Conservation (phyloP, 92 coral and sea anemone genomes). For the Nematostella vectensis region DNA sequence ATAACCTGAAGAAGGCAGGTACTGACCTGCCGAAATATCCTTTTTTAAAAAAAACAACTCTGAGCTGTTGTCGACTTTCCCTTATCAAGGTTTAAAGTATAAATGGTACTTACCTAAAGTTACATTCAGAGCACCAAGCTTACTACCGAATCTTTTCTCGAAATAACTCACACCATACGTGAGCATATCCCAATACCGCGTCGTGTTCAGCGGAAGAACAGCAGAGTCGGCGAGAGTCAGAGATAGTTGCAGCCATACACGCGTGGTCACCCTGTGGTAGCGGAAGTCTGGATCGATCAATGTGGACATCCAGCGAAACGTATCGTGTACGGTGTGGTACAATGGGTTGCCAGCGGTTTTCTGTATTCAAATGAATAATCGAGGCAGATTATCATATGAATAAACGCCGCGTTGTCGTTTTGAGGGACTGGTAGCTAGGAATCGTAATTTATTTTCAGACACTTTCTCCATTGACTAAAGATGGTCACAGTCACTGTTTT, state of each 20-base stretch:
- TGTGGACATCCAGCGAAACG: conserved; percentile 65
- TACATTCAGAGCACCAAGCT: conserved; percentile 21
- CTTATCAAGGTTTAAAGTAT: no score
- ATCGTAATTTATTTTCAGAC: no score
- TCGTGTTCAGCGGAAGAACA: conserved; percentile 71
- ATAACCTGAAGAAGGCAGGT: no score
- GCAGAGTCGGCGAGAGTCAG: conserved; percentile 65
- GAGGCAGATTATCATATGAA: background rate
- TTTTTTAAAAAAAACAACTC: no score
- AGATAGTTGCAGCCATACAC: conserved; percentile 58
- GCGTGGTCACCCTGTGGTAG: conserved; percentile 78
- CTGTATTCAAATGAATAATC: no score
- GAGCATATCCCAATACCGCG: conserved; percentile 65
- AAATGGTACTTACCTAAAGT: conserved; percentile 10
- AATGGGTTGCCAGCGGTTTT: conserved; percentile 56
- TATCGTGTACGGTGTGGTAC: conserved; percentile 98
- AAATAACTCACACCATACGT: conserved; percentile 29
- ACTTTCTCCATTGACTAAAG: no score
- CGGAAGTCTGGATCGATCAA: conserved; percentile 78
- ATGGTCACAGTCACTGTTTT: no score
- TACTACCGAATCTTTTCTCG: conserved; percentile 3
- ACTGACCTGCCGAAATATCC: no score
- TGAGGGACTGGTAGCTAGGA: background rate
- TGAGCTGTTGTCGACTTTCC: no score
- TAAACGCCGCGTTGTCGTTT: background rate